A percentile compares a stretch with the other conserved stretches of the same genome.
Evolutionary conservation across 2,888 invertebrate genomes (phyloP).

Genomic region (Tinea trinotella): DNA sequence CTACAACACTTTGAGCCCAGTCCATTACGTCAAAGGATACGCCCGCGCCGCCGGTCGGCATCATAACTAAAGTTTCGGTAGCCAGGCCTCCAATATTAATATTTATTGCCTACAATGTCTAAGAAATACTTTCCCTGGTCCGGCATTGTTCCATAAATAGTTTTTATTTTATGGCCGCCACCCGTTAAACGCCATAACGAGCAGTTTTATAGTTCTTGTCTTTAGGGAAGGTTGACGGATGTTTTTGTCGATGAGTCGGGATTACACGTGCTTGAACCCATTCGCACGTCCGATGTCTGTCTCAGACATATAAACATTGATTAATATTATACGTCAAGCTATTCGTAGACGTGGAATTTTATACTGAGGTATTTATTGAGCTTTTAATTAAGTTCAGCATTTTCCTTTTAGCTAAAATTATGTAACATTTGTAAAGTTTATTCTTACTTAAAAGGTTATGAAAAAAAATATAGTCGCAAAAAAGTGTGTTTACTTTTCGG

Average conservation of each 20-base stretch:
- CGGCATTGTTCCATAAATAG: conserved; percentile 52
- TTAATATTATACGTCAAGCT: too few relatives aligned
- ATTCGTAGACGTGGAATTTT: too few relatives aligned
- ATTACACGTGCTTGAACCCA: conserved; percentile 9
- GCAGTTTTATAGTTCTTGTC: conserved; percentile 37
- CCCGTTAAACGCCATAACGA: conserved; percentile 57
- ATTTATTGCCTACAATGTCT: conserved; percentile 55
- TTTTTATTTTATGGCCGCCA: conserved; percentile 49
- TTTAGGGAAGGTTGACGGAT: conserved; percentile 15
- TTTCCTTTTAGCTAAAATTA: too few relatives aligned
- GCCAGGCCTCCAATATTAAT: conserved; percentile 45
- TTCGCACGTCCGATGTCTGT: conserved; percentile 1
- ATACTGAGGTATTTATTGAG: too few relatives aligned
- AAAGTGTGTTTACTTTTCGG: not conserved
- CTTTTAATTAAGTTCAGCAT: too few relatives aligned
- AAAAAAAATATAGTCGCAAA: too few relatives aligned
- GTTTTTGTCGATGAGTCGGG: conserved; percentile 26
- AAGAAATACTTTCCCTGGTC: conserved; percentile 44
- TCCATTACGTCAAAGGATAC: conserved; percentile 33
- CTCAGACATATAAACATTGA: not conserved
- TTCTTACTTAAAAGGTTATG: not conserved
- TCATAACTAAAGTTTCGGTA: conserved; percentile 50
- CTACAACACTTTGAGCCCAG: conserved; percentile 27
- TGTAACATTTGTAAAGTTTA: too few relatives aligned
- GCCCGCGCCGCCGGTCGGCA: conserved; percentile 22